phyloP scores from a whole-genome alignment of 2,888 invertebrate species.

The Hoplodrina ambigua region DNA sequence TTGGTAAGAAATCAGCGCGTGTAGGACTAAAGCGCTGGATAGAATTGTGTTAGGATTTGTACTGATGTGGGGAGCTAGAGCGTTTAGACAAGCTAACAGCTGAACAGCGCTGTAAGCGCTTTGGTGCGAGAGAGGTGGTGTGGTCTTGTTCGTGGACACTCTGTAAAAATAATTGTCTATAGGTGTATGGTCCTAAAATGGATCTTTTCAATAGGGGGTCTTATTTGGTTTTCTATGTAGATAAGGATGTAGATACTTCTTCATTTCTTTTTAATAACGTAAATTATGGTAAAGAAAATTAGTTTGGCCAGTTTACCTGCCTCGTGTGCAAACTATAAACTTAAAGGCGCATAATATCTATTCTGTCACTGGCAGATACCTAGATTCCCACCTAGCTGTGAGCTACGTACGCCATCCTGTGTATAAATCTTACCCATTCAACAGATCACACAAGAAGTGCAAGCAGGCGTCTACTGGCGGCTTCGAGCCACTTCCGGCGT shows the following conservation, averaged over 20 bases:
- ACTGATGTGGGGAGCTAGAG: constrained; percentile 72
- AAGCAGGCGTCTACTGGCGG: constrained; percentile 80
- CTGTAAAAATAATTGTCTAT: constrained; percentile 63
- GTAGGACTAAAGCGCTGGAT: constrained; percentile 82
- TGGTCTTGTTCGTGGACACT: constrained; percentile 74
- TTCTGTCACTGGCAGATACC: too few species aligned
- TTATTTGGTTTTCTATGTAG: too few species aligned
- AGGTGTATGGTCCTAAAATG: too few species aligned
- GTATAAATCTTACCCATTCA: constrained; percentile 76
- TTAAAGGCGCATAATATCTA: too few species aligned
- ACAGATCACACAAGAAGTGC: constrained; percentile 83
- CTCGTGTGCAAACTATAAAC: too few species aligned
- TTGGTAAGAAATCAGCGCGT: constrained; percentile 81
- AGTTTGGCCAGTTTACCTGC: too few species aligned
- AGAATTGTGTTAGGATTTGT: constrained; percentile 74
- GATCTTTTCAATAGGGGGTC: too few species aligned
- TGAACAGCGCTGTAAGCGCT: constrained; percentile 85
- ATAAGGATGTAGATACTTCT: too few species aligned
- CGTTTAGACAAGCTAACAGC: constrained; percentile 79
- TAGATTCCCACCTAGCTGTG: too few species aligned
- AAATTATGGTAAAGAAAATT: too few species aligned
- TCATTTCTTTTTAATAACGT: too few species aligned
- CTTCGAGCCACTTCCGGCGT: constrained; percentile 72
- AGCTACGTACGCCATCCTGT: not conserved
- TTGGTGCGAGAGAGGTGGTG: constrained; percentile 81